A percentile compares a stretch with the other conserved stretches of the same genome.
These are phyloP conservation scores for Drosophila sproati DNA, from an alignment of 1,140 invertebrate species.

Conservation along the genomic window DNA sequence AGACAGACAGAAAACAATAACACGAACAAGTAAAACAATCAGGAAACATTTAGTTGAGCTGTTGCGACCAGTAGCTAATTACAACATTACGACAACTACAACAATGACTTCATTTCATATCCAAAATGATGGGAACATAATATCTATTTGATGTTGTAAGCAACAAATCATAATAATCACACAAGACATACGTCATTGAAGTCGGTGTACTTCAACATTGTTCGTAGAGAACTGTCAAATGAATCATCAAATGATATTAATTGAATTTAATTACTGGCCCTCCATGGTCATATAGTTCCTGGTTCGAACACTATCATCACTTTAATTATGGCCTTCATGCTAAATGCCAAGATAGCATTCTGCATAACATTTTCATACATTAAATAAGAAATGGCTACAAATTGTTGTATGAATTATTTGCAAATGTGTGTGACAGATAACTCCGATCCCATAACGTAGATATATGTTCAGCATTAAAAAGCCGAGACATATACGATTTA, in stretches of 20 bases:
- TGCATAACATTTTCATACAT: too few species aligned
- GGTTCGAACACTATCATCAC: not conserved
- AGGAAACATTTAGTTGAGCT: conserved; percentile 69
- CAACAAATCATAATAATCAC: too few species aligned
- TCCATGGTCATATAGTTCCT: conserved; percentile 24
- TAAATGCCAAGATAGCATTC: not conserved
- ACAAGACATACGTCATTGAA: too few species aligned
- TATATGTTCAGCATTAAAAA: too few species aligned
- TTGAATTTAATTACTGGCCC: conserved; percentile 22
- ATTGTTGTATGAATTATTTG: too few species aligned
- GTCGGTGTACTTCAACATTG: not conserved
- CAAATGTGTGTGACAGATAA: too few species aligned
- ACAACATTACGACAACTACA: conserved; percentile 11
- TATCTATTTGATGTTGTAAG: too few species aligned
- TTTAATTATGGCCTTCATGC: not conserved
- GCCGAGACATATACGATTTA: too few species aligned
- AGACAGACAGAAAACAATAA: conserved; percentile 2
- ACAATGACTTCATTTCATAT: conserved; percentile 60
- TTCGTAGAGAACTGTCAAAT: not conserved
- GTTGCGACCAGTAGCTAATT: conserved; percentile 36
- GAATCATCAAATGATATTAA: conserved; percentile 18
- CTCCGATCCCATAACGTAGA: too few species aligned
- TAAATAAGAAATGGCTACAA: too few species aligned
- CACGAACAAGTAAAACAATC: not conserved
- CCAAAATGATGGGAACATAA: conserved; percentile 54